Base-by-base conservation (phyloP, 2,888 invertebrate genomes). In the Druceiella hillmani region DNA sequence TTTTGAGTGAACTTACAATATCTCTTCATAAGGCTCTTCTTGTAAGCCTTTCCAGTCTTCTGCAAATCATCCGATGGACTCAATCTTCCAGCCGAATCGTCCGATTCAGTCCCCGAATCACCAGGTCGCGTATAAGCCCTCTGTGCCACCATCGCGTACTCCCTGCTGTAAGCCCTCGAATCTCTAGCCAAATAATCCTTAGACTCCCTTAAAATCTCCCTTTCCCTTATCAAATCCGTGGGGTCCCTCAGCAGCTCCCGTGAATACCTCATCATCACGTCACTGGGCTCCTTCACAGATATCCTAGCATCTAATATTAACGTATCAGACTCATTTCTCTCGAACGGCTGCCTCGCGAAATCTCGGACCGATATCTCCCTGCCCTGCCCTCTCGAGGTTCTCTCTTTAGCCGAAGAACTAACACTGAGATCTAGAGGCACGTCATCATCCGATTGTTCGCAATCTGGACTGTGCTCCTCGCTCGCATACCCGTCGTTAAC, bases 11-110 rank as follows among this genome's bases (percentile, higher is more conserved):
- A 87, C 92, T 92, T 83, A 92, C 92, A 82, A 74, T 89, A 92
- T 79, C 92, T 76, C 72, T 87, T 87, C 81, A 92, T 91, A 56
- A 92, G 80, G 57, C 83, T 88, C 66, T 92, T 92, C 78, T 92
- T 92, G 76, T 90, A 91, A 32, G 90, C 85, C 52, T 72, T 72
- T 46, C 75, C 75, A 45, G 61, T 58, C 52, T 60, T 56, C 49
- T 62, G 58, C 2, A 38, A 40, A 27, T 69, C 74, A 33, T 77
- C 74, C 56, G 77, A 68, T 58, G 81, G 76, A 64, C 77, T 71
- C 66, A 76, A 66, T 58, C 79, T 60, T 56, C 75, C 81, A 53
- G 83, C 85, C 44, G 87, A 86, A 62, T 88, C 89, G 50, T 88
- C 88, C 42, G 87, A 86, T 56, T 86, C 86, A 30, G 81, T 80